Conservation (phyloP, 2,888 invertebrate species). For the Anaspis maculata region DNA sequence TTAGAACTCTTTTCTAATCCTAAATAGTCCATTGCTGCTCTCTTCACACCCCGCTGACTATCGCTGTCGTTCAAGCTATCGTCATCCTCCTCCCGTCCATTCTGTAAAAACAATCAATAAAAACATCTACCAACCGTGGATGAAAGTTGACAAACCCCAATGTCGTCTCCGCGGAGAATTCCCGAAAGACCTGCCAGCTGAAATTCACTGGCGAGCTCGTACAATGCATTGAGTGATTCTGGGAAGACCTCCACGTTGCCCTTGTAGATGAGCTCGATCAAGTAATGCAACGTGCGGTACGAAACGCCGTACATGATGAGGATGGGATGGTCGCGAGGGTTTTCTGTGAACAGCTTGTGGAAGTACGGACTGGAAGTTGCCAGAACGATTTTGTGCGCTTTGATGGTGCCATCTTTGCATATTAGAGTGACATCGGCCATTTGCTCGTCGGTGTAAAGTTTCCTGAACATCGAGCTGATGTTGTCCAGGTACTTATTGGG, state of each 20-base stretch:
- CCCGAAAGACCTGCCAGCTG: constrained; percentile 50
- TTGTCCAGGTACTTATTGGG: constrained; percentile 63
- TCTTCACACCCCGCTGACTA: too few species aligned
- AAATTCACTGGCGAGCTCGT: constrained; percentile 59
- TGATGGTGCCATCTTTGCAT: constrained; percentile 62
- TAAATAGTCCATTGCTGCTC: too few species aligned
- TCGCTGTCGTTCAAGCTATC: too few species aligned
- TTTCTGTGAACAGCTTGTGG: constrained; percentile 65
- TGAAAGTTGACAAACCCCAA: too few species aligned
- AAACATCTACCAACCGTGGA: too few species aligned
- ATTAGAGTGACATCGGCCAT: constrained; percentile 63
- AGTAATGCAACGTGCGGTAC: constrained; percentile 56
- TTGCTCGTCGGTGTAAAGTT: constrained; percentile 59
- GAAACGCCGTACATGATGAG: constrained; percentile 61
- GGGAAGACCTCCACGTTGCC: constrained; percentile 61
- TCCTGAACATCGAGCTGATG: constrained; percentile 60
- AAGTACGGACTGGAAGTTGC: constrained; percentile 72
- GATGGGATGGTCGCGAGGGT: constrained; percentile 60
- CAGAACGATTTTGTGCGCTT: constrained; percentile 63
- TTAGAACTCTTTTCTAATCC: too few species aligned
- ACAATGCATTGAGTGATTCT: constrained; percentile 53
- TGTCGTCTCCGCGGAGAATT: constrained; percentile 4
- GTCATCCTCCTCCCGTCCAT: background rate
- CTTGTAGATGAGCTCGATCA: constrained; percentile 64
- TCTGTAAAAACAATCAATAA: too few species aligned